These are phyloP conservation scores for Eleginops maclovinus DNA, from an alignment of 2,113 vertebrate genomes.

Conservation along the genomic window DNA sequence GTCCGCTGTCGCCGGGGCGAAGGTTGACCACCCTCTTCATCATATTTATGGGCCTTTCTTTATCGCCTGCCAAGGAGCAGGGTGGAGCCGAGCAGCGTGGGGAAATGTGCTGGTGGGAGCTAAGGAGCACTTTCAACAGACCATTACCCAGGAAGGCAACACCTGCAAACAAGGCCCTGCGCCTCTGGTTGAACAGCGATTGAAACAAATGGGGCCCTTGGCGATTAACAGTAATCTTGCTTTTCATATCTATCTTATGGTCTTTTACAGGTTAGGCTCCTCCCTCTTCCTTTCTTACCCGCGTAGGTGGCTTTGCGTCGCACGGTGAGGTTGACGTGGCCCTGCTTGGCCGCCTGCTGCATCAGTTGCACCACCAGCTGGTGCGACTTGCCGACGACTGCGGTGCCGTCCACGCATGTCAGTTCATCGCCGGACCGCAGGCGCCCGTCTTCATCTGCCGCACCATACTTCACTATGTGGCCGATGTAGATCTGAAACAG, in stretches of 20 bases:
- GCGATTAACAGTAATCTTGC: too few species aligned
- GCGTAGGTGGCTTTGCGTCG: slow-evolving; percentile 93
- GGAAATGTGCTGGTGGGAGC: background rate
- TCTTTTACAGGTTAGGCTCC: background rate
- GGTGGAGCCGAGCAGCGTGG: slow-evolving; percentile 18
- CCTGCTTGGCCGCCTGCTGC: slow-evolving; percentile 99
- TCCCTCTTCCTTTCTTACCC: slow-evolving; percentile 83
- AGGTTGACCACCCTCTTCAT: slow-evolving; percentile 74
- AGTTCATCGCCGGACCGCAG: slow-evolving; percentile 97
- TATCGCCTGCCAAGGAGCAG: slow-evolving; percentile 50
- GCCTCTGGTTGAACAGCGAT: slow-evolving; percentile 10
- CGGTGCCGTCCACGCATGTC: slow-evolving; percentile 96
- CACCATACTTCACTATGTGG: slow-evolving; percentile 97
- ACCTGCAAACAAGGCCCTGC: background rate
- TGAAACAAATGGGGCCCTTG: slow-evolving; percentile 32
- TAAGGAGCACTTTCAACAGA: slow-evolving; percentile 8
- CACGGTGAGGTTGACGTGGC: slow-evolving; percentile 97
- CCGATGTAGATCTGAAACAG: slow-evolving; percentile 94
- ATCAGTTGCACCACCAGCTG: slow-evolving; percentile 99
- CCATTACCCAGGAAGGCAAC: slow-evolving; percentile 25
- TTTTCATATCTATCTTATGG: background rate
- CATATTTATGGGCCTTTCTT: slow-evolving; percentile 74
- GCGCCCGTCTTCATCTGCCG: slow-evolving; percentile 95
- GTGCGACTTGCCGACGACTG: slow-evolving; percentile 97
- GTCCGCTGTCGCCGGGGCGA: slow-evolving; percentile 64